Conservation (phyloP, 1,140 invertebrate genomes). For the Drosophila ficusphila region DNA sequence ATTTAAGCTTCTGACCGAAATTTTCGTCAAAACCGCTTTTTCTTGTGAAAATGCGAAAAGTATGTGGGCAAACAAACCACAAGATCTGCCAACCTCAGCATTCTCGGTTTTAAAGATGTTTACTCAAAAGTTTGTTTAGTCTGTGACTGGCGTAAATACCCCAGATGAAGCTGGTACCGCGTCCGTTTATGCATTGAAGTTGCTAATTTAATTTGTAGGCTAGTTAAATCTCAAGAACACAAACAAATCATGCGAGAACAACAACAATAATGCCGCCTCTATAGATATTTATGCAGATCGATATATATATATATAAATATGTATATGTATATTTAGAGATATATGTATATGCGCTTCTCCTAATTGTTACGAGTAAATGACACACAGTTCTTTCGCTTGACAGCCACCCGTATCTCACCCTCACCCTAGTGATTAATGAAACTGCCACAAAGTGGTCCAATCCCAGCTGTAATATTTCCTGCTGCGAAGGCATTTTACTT, state of each 20-base stretch:
- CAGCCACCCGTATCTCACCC: constrained; percentile 14
- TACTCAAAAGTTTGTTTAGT: constrained; percentile 5
- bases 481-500: constrained; percentile 38
- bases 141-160: not conserved
- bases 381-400: constrained; percentile 18
- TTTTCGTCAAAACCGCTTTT: not conserved
- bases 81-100: not conserved
- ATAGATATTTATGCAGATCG: constrained; percentile 75
- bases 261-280: constrained; percentile 80
- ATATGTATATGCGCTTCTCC: constrained; percentile 64
- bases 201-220: constrained; percentile 75
- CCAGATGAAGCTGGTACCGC: not conserved
- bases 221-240: constrained; percentile 71
- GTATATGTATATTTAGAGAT: constrained; percentile 57
- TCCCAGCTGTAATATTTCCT: constrained; percentile 34
- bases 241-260: constrained; percentile 68
- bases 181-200: constrained; percentile 42
- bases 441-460: constrained; percentile 53
- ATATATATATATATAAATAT: constrained; percentile 67
- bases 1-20: not conserved
- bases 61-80: not conserved
- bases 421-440: constrained; percentile 47
- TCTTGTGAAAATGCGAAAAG: not conserved
- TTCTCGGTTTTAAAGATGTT: not conserved
- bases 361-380: constrained; percentile 62